Percentiles rank a stretch among this genome's conserved stretches.
Conservation (phyloP, 2,888 invertebrate species). For the Molanna angustata region DNA sequence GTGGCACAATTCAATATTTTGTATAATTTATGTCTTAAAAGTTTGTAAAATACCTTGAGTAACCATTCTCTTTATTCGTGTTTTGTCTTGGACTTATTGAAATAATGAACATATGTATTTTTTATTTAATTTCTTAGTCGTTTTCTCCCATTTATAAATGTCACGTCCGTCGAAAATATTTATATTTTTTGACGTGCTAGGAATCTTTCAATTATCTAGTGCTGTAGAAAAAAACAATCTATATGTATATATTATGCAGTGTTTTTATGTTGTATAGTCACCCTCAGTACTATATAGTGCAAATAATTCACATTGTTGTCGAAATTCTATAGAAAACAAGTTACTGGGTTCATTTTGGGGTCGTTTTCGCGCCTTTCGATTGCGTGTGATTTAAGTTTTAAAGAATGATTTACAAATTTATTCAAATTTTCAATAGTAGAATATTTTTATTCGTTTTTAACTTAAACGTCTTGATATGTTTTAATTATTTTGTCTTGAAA, state of each 20-base stretch:
- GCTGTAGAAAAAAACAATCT: too few relatives aligned
- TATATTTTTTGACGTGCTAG: slow-evolving; percentile 24
- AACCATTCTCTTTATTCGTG: not conserved
- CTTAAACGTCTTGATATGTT: too few relatives aligned
- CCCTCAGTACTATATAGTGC: too few relatives aligned
- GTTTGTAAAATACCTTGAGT: not conserved
- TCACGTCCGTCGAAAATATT: slow-evolving; percentile 23
- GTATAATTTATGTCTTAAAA: slow-evolving; percentile 8
- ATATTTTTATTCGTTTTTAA: too few relatives aligned
- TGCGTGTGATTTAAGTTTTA: slow-evolving; percentile 11
- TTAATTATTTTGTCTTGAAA: not conserved
- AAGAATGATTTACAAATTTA: too few relatives aligned
- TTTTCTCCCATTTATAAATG: slow-evolving; percentile 19
- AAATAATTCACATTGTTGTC: too few relatives aligned
- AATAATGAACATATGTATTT: not conserved
- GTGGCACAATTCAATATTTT: slow-evolving; percentile 19
- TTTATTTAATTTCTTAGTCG: not conserved
- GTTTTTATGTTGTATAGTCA: too few relatives aligned
- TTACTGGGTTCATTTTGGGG: slow-evolving; percentile 8
- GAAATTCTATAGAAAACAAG: too few relatives aligned
- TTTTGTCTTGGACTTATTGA: not conserved
- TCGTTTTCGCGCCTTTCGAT: slow-evolving; percentile 27
- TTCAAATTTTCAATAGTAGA: too few relatives aligned
- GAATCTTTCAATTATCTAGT: too few relatives aligned
- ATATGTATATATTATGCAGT: too few relatives aligned